These are phyloP conservation scores for Stenodera caucasica DNA, from an alignment of 2,888 invertebrate genomes.

Conservation along the genomic window DNA sequence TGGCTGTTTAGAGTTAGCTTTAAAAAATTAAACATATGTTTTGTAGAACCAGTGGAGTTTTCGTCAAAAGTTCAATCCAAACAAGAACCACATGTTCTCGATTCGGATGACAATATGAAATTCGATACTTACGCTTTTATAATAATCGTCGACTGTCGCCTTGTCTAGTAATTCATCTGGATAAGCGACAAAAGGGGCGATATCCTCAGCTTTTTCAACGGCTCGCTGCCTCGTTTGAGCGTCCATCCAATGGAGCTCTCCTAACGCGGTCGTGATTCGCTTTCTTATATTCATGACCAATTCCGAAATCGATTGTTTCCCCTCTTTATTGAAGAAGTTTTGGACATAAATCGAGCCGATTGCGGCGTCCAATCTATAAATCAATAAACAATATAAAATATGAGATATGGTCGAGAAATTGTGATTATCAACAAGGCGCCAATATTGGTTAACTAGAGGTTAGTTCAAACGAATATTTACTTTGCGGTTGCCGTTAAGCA, in stretches of 20 bases:
- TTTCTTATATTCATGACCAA: constrained; percentile 77
- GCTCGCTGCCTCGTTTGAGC: constrained; percentile 70
- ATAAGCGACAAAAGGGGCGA: constrained; percentile 84
- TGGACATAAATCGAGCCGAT: constrained; percentile 80
- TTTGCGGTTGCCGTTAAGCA: constrained; percentile 69
- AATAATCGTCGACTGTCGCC: constrained; percentile 73
- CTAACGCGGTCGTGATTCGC: constrained; percentile 75
- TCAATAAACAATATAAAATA: neutral
- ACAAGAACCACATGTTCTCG: no score
- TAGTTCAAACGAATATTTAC: no score
- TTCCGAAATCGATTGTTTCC: constrained; percentile 75
- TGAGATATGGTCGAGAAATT: neutral
- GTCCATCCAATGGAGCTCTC: constrained; percentile 97
- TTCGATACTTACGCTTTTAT: constrained; percentile 60
- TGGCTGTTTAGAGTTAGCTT: constrained; percentile 14
- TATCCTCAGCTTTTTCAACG: constrained; percentile 74
- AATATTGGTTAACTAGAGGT: neutral
- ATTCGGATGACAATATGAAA: no score
- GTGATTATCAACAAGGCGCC: neutral
- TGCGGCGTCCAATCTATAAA: constrained; percentile 63
- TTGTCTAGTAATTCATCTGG: constrained; percentile 82
- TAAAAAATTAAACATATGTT: no score
- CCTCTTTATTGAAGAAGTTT: constrained; percentile 77
- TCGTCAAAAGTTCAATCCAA: no score
- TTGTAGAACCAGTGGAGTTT: no score